A percentile compares a stretch with the other conserved stretches of the same genome.
These are phyloP conservation scores for Chromobotia macracanthus DNA, from an alignment of 2,797 vertebrate genomes.

Conservation along the genomic window DNA sequence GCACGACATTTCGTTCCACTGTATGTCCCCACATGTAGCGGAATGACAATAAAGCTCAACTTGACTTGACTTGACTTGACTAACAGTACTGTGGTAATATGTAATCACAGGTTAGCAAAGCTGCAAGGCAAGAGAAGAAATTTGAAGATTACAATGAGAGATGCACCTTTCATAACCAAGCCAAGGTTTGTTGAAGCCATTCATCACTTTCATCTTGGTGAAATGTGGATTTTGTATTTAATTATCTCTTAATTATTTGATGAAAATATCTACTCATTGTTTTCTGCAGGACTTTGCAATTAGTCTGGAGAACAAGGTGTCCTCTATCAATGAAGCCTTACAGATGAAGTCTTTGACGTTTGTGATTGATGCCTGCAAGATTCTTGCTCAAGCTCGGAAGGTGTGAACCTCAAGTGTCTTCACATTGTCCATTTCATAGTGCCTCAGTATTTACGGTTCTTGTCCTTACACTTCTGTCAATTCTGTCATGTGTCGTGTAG, in stretches of 20 bases:
- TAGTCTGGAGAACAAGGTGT: constrained; percentile 84
- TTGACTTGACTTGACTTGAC: too few relatives aligned
- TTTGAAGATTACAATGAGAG: constrained; percentile 96
- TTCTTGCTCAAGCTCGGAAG: constrained; percentile 91
- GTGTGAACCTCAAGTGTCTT: constrained; percentile 67
- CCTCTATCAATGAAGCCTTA: constrained; percentile 85
- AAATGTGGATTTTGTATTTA: not conserved
- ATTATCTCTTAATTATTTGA: too few relatives aligned
- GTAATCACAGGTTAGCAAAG: constrained; percentile 88
- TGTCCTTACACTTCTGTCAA: not conserved
- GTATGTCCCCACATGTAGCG: too few relatives aligned
- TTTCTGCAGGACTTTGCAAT: constrained; percentile 86
- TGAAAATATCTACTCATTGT: not conserved
- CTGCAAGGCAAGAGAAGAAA: constrained; percentile 94
- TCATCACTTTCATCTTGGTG: not conserved
- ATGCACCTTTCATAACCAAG: constrained; percentile 93
- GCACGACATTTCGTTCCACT: too few relatives aligned
- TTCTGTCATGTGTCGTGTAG: constrained; percentile 68
- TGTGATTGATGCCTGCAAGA: constrained; percentile 89
- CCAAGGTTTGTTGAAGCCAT: constrained; percentile 78
- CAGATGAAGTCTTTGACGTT: constrained; percentile 88
- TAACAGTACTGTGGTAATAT: not conserved
- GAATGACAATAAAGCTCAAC: too few relatives aligned
- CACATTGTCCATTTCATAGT: not conserved
- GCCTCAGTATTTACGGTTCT: not conserved